Evolutionary conservation across 2,797 vertebrate genomes (phyloP), one percentile per base, ranked within the genome.

Genomic region (Sebastes miniatus): DNA sequence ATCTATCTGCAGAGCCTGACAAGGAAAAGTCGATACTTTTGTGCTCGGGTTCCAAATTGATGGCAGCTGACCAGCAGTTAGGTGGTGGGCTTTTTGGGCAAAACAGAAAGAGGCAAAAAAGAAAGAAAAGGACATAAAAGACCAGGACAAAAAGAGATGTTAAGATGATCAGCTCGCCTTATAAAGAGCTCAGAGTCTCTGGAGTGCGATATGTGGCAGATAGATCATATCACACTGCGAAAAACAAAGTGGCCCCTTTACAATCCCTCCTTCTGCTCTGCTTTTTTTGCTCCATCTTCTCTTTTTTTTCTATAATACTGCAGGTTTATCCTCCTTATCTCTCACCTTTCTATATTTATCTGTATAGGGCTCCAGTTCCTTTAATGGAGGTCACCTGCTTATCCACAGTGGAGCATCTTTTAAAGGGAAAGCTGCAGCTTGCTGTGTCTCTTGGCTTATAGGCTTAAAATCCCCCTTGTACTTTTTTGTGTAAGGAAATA

Each of bases 11-110:
- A 76, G 73, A 84, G 78, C 24, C 80, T 90, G 91, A 91, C 80
- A 76, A 59, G 73, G 59, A 85, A 85, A 87, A 84, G 89, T 92
- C 88, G 1, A 94, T 93, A 91, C 69, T 87, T 91, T 87, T 90
- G 76, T 83, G 79, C 85, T 84, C 80, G 57, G 73, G 74, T 65
- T 83, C 52, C 79, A 89, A 82, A 94, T 88, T 92, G 89, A 93
- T 93, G 84, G 78, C 73, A 68, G 76, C 77, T 87, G 84, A 87
- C 82, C 78, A 73, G 70, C 79, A 83, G 73, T 80, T 66, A 61
- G 61, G 66, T 74, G 84, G 80, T 79, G 77, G 61, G 68, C 59
- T 76, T 89, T 81, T 76, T 52, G 54, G 61, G 52, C 27, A 72
- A 73, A 82, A 82, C 0, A 63, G 58, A 80, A 65, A 61, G 65